A percentile compares a stretch with the other conserved stretches of the same genome.
Conservation (phyloP, 2,113 vertebrate genomes). For the Martes martes region DNA sequence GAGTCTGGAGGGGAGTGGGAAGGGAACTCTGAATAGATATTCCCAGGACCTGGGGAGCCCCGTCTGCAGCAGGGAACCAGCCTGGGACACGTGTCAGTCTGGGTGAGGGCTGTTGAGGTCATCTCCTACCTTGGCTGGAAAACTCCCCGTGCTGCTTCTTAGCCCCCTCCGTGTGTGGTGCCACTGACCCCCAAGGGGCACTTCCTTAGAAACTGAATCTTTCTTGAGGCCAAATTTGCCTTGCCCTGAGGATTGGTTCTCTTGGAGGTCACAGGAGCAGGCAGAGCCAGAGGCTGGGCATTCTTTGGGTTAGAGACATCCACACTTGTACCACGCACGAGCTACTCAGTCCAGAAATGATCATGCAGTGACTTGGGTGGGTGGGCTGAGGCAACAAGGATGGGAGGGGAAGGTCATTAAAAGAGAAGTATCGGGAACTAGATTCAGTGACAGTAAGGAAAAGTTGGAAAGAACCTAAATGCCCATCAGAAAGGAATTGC, state of each 20-base stretch:
- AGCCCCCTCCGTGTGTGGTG: not conserved
- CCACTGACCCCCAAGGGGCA: not conserved
- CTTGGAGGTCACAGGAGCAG: constrained; percentile 25
- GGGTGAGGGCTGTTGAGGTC: not conserved
- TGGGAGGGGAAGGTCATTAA: not conserved
- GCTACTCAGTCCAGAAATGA: not conserved
- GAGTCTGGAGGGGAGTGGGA: not conserved
- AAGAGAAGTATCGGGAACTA: not conserved
- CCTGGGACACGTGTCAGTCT: not conserved
- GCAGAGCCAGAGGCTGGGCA: not conserved
- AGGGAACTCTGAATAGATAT: not conserved
- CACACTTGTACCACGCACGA: not conserved
- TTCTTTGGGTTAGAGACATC: not conserved
- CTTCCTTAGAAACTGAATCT: constrained; percentile 30
- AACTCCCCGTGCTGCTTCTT: not conserved
- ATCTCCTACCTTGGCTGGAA: not conserved
- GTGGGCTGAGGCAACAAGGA: not conserved
- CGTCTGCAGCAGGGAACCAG: not conserved
- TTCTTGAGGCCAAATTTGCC: constrained; percentile 10
- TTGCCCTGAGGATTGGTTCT: not conserved
- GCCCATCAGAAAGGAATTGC: not conserved
- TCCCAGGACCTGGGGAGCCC: not conserved
- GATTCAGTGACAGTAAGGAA: not conserved
- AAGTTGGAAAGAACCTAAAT: not conserved
- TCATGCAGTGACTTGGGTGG: not conserved